These are phyloP conservation scores for silkworm (Bombyx mori) DNA, from an alignment of 1,140 invertebrate species.

Conservation along the genomic window DNA sequence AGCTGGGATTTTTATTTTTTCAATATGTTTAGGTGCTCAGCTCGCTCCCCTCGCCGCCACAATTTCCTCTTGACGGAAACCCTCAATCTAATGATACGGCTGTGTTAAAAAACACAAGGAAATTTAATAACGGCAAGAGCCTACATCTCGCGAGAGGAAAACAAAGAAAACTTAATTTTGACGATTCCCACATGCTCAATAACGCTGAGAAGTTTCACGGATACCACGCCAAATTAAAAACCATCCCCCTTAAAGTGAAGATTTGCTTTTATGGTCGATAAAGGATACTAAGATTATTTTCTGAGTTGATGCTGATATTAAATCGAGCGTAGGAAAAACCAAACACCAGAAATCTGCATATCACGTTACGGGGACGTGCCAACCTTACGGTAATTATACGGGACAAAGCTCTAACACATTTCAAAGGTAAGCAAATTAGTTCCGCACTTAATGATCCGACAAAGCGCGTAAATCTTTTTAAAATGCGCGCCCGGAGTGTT, in stretches of 20 bases:
- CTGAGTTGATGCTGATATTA: not conserved
- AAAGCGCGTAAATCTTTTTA: slow-evolving; percentile 70
- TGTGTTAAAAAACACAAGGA: slow-evolving; percentile 72
- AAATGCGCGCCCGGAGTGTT: slow-evolving; percentile 57
- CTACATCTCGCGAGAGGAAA: slow-evolving; percentile 49
- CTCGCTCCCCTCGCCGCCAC: slow-evolving; percentile 58
- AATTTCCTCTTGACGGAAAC: slow-evolving; percentile 70
- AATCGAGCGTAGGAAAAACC: slow-evolving; percentile 2
- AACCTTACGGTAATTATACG: slow-evolving; percentile 55
- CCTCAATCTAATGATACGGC: slow-evolving; percentile 72
- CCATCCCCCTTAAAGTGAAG: slow-evolving; percentile 10
- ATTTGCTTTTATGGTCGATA: not conserved
- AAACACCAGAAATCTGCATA: slow-evolving; percentile 19
- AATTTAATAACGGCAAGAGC: slow-evolving; percentile 69
- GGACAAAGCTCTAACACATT: slow-evolving; percentile 62
- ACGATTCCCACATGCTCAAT: slow-evolving; percentile 69
- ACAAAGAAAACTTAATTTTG: slow-evolving; percentile 70
- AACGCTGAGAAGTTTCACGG: slow-evolving; percentile 50
- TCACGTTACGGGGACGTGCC: slow-evolving; percentile 51
- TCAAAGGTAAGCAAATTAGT: slow-evolving; percentile 71
- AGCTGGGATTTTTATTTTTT: slow-evolving; percentile 67
- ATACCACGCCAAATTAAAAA: slow-evolving; percentile 48
- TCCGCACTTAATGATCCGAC: slow-evolving; percentile 68
- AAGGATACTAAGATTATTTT: not conserved
- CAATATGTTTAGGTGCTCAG: slow-evolving; percentile 67